Evolutionary conservation across 2,797 vertebrate genomes (phyloP).

Genomic region (Anguilla anguilla): DNA sequence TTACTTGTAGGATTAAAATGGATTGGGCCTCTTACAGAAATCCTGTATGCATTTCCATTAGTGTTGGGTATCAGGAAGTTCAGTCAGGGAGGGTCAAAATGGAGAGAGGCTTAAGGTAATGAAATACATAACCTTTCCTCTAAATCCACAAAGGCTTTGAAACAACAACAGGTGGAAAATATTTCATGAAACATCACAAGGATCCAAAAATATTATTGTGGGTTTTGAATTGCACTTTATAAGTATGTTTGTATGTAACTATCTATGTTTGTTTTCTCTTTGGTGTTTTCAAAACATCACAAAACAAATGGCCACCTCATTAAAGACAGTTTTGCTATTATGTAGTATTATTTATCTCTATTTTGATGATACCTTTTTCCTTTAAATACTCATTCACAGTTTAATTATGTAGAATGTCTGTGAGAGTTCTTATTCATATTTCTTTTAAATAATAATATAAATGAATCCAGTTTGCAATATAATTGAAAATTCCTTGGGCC

Average conservation of each 20-base stretch:
- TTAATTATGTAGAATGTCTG: not conserved
- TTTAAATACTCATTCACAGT: not conserved
- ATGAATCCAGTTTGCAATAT: not conserved
- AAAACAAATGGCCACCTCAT: not conserved
- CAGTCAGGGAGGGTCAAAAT: slow-evolving; percentile 56
- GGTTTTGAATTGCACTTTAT: not conserved
- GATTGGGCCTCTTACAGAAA: slow-evolving; percentile 67
- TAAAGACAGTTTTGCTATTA: not conserved
- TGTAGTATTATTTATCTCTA: not conserved
- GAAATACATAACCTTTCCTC: slow-evolving; percentile 16
- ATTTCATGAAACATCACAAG: not conserved
- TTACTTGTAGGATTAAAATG: slow-evolving; percentile 79
- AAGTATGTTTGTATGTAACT: not conserved
- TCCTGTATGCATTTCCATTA: slow-evolving; percentile 72
- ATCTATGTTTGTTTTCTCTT: not conserved
- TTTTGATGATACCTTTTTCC: not conserved
- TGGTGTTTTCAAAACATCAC: not conserved
- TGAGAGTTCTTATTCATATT: not conserved
- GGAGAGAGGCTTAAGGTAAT: slow-evolving; percentile 34
- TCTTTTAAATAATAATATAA: not conserved
- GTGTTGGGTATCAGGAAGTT: slow-evolving; percentile 61
- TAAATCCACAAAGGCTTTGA: slow-evolving; percentile 10
- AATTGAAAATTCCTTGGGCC: not conserved
- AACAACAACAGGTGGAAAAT: not conserved
- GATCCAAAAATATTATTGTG: not conserved